Base-by-base conservation (phyloP, 2,888 invertebrate species). In the Julus scandinavius region DNA sequence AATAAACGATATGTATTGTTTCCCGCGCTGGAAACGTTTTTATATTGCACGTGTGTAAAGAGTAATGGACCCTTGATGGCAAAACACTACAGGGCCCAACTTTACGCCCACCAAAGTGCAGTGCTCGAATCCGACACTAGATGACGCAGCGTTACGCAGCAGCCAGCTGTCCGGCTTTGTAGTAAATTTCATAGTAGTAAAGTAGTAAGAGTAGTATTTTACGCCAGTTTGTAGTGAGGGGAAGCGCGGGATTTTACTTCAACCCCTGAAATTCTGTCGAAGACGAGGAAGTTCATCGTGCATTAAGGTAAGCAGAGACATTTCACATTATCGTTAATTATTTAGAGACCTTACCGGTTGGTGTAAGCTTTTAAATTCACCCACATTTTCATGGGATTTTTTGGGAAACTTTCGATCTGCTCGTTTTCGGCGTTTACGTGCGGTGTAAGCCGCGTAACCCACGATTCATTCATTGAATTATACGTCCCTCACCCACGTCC, bases 201-300 rank as follows among this genome's bases (percentile, higher is more conserved):
- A 54, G 54, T 54, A 54, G 54, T 54, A 54, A 54, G 54, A 9
- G 13, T 54, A 54, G 54, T 15, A 54, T 54, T 54, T 54, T 54
- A 54, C 54, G 54, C 54, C 54, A 54, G 54, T 54, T 54, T 54
- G 54, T 54, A 54, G 54, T 54, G 54, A 54, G 54, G 54, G 54
- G 54, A 54, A 54, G 54, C 54, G 54, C 54, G 54, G 54, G 54
- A 54, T 54, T 54, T 54, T 54, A 54, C 54, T 54, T 54, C 54
- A 54, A 0, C 54, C 54, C 54, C 54, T 54, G 54, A 13, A 54
- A 15, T 54, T 54, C 54, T 7, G 13, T 17, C 54, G 54, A 6
- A 6, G 17, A 54, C 54, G 54, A 54, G 54, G 54, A 54, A 54
- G 54, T 54, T 54, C 15, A 54, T 11, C 9, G 54, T 54, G 54